Evolutionary conservation across 2,113 vertebrate species (phyloP).

Genomic region (Thryonomys swinderianus): DNA sequence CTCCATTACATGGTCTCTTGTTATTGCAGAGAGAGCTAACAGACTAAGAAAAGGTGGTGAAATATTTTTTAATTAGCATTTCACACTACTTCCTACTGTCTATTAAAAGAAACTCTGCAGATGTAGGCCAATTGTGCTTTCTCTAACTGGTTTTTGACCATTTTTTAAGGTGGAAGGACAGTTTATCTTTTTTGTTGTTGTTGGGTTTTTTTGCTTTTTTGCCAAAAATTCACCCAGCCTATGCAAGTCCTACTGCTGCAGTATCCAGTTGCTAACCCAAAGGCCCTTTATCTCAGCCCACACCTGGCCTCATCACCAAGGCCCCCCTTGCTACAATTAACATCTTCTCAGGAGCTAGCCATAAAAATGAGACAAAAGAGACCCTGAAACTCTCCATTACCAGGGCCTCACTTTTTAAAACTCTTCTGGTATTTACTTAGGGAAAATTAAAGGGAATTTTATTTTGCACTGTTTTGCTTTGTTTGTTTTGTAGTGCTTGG

Average conservation of each 20-base stretch:
- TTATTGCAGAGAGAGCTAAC: background rate
- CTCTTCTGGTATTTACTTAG: background rate
- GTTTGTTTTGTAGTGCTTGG: background rate
- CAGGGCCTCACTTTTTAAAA: conserved; percentile 2
- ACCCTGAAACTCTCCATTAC: background rate
- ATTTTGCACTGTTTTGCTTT: background rate
- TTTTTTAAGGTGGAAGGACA: background rate
- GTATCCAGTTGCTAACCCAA: background rate
- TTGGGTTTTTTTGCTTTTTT: background rate
- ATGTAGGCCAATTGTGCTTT: background rate
- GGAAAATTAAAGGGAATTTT: background rate
- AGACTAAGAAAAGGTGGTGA: background rate
- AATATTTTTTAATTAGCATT: background rate
- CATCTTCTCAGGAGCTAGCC: background rate
- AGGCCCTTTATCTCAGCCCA: background rate
- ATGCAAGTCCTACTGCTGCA: background rate
- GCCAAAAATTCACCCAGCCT: background rate
- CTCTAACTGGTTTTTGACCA: background rate
- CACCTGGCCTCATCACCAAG: background rate
- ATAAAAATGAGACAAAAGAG: conserved; percentile 4
- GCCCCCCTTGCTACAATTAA: background rate
- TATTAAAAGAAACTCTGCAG: background rate
- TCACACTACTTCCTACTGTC: background rate
- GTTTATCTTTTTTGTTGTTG: background rate
- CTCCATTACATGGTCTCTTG: background rate